Evolutionary conservation across 2,888 invertebrate genomes (phyloP), one percentile per base, ranked within the genome.

Genomic region (Athalia circularis): DNA sequence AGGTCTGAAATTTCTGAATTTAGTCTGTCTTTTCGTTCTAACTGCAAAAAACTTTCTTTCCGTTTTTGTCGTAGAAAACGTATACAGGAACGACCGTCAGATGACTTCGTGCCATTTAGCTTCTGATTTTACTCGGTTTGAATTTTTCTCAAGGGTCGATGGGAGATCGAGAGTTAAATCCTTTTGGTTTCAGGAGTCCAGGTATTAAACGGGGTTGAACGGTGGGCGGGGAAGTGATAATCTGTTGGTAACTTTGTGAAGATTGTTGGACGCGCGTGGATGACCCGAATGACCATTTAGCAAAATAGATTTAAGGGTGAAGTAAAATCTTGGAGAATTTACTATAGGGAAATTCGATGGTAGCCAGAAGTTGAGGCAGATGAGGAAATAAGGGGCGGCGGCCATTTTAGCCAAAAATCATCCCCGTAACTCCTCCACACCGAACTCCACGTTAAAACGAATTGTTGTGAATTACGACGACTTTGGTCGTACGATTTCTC

Each of bases 181-280:
- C n/a, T 29, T 29, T 29, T 2, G 9, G 15, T 9, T 59, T 54
- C 29, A 5, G 45, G 9, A 65, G 52, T 47, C 45, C 57, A 72
- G 57, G 59, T 59, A 59, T 72, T 72, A 77, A 67, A 43, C 47
- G 15, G 65, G 77, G 59, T 62, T 77, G 61, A 62, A 64, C 45
- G 52, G 76, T 79, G 82, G 88, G 86, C 86, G 87, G 87, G 86
- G 82, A 87, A 87, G 88, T 86, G 87, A 89, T 89, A 87, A 89
- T 89, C 86, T 87, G 86, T 86, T 85, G 85, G 86, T 87, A 86
- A 86, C 29, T 29, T 87, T 85, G 83, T 85, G 86, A 87, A 86
- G 88, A 88, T 87, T 83, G 85, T 80, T 78, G 74, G 59, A 29
- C 29, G 29, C 29, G 29, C 29, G 29, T 29, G 68, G 65, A 76